A percentile compares a stretch with the other conserved stretches of the same genome.
These are phyloP conservation scores for Gonioctena quinquepunctata DNA, from an alignment of 1,140 invertebrate genomes.

Conservation along the genomic window DNA sequence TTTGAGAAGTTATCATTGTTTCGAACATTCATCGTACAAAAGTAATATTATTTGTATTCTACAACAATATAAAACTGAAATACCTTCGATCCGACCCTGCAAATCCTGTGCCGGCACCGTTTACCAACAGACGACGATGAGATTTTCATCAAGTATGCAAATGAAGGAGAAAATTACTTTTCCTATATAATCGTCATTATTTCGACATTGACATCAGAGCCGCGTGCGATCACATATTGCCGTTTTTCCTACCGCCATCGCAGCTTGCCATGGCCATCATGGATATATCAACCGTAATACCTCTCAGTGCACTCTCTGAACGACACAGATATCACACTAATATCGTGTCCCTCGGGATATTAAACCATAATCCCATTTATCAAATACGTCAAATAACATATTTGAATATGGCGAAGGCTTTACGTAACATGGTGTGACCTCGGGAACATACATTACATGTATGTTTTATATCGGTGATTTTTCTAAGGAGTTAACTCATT, in stretches of 20 bases:
- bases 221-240: conserved; percentile 54
- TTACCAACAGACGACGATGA: conserved; percentile 40
- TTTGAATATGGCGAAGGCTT: not conserved
- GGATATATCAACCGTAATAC: conserved; percentile 21
- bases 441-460: no score
- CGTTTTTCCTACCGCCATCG: conserved; percentile 42
- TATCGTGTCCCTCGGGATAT: conserved; percentile 13
- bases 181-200: conserved; percentile 59
- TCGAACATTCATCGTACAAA: no score
- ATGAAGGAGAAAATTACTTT: conserved; percentile 59
- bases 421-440: not conserved
- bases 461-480: no score
- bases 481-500: no score
- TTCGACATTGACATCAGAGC: conserved; percentile 55
- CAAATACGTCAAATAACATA: conserved; percentile 13
- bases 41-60: no score
- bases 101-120: not conserved
- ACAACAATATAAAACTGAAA: no score
- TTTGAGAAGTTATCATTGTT: no score
- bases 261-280: conserved; percentile 19
- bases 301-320: not conserved
- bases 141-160: conserved; percentile 59
- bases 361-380: conserved; percentile 26
- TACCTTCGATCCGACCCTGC: not conserved
- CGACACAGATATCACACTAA: conserved; percentile 18